A percentile compares a stretch with the other conserved stretches of the same genome.
Evolutionary conservation across 1,140 invertebrate species (phyloP).

Genomic region (Drosophila virilis): DNA sequence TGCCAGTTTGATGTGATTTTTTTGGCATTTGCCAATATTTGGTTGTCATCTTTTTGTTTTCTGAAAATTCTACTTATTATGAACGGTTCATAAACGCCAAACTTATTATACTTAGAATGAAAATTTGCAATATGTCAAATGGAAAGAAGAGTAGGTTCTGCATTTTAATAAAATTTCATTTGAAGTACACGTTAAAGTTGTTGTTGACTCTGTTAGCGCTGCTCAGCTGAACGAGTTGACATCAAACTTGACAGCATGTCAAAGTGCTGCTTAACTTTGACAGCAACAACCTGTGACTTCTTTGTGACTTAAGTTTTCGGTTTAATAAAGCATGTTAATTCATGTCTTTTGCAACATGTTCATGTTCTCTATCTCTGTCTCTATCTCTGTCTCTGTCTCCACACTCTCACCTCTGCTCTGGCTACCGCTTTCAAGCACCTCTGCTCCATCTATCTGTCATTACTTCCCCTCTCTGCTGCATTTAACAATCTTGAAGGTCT

Average conservation of each 20-base stretch:
- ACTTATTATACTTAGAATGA: no score
- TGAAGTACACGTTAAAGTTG: neutral
- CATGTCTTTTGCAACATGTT: no score
- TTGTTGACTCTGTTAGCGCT: neutral
- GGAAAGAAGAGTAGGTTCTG: no score
- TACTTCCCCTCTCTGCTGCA: neutral
- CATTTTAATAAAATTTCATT: neutral
- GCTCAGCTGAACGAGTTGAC: neutral
- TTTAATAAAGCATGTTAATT: neutral
- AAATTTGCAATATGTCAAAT: no score
- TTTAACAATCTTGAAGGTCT: conserved; percentile 17
- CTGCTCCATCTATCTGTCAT: neutral
- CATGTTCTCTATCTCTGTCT: neutral
- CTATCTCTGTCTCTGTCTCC: neutral
- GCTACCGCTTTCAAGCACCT: neutral
- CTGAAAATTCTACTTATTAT: no score
- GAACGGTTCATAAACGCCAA: no score
- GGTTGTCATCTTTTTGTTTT: no score
- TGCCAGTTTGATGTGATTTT: no score
- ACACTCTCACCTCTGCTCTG: neutral
- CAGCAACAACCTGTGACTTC: neutral
- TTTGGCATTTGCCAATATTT: no score
- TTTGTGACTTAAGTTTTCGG: neutral
- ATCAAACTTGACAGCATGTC: neutral
- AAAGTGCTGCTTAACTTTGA: neutral